Evolutionary conservation across 2,113 vertebrate genomes (phyloP), one percentile per base, ranked within the genome.

Genomic region (Xenopus laevis): DNA sequence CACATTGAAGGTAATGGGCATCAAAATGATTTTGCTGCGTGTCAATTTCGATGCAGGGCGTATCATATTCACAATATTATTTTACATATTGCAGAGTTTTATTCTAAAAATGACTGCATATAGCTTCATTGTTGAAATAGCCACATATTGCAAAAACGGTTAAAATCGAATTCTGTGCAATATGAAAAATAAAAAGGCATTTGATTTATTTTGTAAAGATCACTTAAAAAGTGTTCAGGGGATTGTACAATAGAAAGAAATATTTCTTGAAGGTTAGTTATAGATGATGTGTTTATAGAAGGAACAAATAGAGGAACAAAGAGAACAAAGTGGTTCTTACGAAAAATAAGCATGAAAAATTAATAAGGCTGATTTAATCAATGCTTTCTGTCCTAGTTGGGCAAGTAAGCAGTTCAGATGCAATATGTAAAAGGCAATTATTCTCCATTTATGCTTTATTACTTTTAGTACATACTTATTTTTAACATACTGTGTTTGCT

Each of bases 341-440:
- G 10, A 60, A 60, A 27, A 21, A 23, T 23, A 60, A 27, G 16
- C 30, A 64, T 64, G 15, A 64, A 64, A 15, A 40, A 64, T 64
- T 64, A 64, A 64, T 64, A 44, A 64, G 33, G 61, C 7, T 30
- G 27, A 64, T 64, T 30, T 64, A 64, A 64, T 64, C 61, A 64
- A 64, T 64, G 33, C 61, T 64, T 64, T 64, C 27, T 64, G 23
- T 44, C 61, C 61, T 27, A 64, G 20, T 11, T 27, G 5, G 33
- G 33, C 27, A 40, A 2, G 15, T 44, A 64, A 40, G 23, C 61
- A 64, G 33, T 64, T 64, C 13, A 64, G 30, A 8, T 40, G 27
- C 61, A 64, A 44, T 64, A 40, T 64, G 13, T 40, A 40, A 17
- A 27, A 17, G 23, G 61, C 33, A 64, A 64, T 64, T 64, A 44